A percentile compares a stretch with the other conserved stretches of the same genome.
phyloP scores from a whole-genome alignment of 1,140 invertebrate genomes.

The Drosophila ogumai region DNA sequence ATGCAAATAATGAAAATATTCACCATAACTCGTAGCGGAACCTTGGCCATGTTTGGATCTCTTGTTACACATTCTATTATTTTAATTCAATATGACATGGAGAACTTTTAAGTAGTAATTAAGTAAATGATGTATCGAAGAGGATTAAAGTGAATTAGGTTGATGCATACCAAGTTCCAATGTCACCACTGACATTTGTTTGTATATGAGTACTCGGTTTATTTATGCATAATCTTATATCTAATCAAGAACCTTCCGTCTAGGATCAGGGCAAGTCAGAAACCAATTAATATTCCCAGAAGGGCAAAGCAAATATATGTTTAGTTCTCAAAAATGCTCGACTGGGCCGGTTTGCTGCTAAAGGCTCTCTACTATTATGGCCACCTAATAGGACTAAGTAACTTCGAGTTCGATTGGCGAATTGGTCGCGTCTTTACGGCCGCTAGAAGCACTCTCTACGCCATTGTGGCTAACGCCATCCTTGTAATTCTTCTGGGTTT shows the following conservation, averaged over 20 bases:
- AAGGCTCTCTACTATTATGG: constrained; percentile 10
- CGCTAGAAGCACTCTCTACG: constrained; percentile 10
- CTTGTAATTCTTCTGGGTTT: background rate
- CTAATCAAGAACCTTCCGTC: background rate
- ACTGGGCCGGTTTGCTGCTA: background rate
- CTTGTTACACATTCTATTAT: constrained; percentile 19
- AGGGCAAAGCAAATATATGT: background rate
- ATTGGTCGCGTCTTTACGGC: constrained; percentile 12
- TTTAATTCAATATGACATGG: constrained; percentile 42
- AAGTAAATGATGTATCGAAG: background rate
- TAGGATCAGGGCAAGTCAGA: background rate
- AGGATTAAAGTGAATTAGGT: too few relatives aligned
- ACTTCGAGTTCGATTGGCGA: constrained; percentile 24
- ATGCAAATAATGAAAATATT: constrained; percentile 15
- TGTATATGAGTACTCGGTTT: background rate
- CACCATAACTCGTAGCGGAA: background rate
- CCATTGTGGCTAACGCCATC: background rate
- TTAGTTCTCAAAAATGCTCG: constrained; percentile 27
- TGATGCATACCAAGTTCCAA: background rate
- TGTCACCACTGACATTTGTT: background rate
- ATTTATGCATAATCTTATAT: background rate
- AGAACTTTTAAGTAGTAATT: constrained; percentile 16
- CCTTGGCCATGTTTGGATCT: constrained; percentile 12
- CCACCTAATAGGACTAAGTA: constrained; percentile 26
- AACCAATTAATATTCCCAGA: background rate